A percentile compares a stretch with the other conserved stretches of the same genome.
These are phyloP conservation scores for Collichthys lucidus DNA, from an alignment of 2,113 vertebrate genomes.

Conservation along the genomic window DNA sequence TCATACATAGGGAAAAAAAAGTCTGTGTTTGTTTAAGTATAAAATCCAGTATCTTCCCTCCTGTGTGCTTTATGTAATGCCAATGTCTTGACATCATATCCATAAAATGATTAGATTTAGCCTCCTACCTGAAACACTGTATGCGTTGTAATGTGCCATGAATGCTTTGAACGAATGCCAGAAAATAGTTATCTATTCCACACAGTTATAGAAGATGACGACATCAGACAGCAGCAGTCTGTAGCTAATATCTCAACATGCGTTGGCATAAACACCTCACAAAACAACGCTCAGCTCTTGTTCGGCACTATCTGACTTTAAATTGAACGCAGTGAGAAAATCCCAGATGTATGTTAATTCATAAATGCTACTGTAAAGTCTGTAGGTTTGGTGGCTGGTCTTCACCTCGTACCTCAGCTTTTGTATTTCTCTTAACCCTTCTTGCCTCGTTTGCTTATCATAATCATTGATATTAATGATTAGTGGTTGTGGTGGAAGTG, in stretches of 20 bases:
- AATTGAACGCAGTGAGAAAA: conserved; percentile 40
- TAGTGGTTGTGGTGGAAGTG: conserved; percentile 68
- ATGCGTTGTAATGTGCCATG: conserved; percentile 61
- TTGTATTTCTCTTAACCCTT: conserved; percentile 57
- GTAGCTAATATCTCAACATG: conserved; percentile 48
- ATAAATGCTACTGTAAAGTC: conserved; percentile 44
- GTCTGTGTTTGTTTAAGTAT: conserved; percentile 47
- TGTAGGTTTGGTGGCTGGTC: conserved; percentile 59
- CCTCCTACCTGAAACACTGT: conserved; percentile 51
- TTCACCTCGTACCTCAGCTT: conserved; percentile 58
- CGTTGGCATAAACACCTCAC: conserved; percentile 26
- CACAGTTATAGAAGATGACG: conserved; percentile 15
- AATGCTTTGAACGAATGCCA: conserved; percentile 64
- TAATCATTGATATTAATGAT: conserved; percentile 71
- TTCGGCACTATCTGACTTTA: conserved; percentile 52
- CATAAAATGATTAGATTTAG: conserved; percentile 52
- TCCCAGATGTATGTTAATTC: conserved; percentile 33
- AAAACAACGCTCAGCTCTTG: conserved; percentile 47
- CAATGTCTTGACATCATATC: conserved; percentile 50
- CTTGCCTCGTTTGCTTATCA: conserved; percentile 62
- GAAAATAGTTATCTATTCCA: conserved; percentile 36
- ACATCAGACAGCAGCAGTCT: conserved; percentile 57
- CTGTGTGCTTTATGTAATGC: conserved; percentile 62
- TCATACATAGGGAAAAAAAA: conserved; percentile 47
- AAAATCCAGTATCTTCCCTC: conserved; percentile 71